Base-by-base conservation (phyloP, 2,797 vertebrate species). In the Morelia viridis region DNA sequence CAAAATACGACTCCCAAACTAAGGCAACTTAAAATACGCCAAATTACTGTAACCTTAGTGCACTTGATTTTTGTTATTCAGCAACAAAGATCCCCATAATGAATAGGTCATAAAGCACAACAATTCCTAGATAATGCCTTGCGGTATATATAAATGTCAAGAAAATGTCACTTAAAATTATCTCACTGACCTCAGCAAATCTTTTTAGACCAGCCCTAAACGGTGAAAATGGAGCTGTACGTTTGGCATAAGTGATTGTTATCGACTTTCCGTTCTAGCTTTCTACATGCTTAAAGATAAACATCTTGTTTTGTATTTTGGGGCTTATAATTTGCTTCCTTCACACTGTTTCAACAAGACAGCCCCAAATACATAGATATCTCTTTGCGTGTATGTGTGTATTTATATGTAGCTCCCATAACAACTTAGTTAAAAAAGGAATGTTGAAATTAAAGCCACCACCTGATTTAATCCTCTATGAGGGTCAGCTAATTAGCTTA, bases 31-130 rank as follows among this genome's bases (percentile, higher is more conserved):
- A 50, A 96, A 90, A 57, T 90, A 76, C 41, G 94, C 91, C 89
- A 89, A 56, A 94, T 68, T 89, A 61, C 64, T 90, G 31, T 0
- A 1, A 89, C 64, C 65, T 89, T 35, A 15, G 80, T 17, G 64
- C 84, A 80, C 93, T 93, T 91, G 93, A 83, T 89, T 93, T 68
- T 94, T 95, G 62, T 87, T 95, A 57, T 91, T 91, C 71, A 71
- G n/a, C 89, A 92, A 94, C 85, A 94, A 89, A 94, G n/a, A 68
- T 95, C 94, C 93, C 87, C 96, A 90, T 94, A 94, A 86, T 28
- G 87, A 96, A 76, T 5, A 94, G 91, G 24, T 89, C 57, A 88
- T 94, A 96, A 93, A 17, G 90, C 87, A 85, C 89, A 94, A 83
- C 88, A 90, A 13, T 94, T 65, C 91, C 90, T 28, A 95, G 92